phyloP scores from a whole-genome alignment of 2,797 vertebrate genomes.

The Thamnophis elegans region DNA sequence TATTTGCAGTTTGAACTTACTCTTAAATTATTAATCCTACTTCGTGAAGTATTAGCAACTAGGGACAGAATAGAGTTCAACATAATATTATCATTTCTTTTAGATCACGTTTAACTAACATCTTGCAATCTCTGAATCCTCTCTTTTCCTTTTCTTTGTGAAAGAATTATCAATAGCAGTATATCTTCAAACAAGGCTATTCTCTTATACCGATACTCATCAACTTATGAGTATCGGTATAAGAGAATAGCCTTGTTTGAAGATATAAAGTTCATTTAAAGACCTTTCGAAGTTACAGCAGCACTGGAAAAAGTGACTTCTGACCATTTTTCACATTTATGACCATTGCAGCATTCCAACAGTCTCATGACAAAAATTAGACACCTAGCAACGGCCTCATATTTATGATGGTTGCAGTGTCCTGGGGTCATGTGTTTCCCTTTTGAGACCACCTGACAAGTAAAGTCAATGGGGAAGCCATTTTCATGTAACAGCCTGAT shows the following conservation, averaged over 20 bases:
- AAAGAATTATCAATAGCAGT: not conserved
- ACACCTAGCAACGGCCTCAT: not conserved
- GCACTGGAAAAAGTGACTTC: not conserved
- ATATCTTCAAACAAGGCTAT: not conserved
- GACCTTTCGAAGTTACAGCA: not conserved
- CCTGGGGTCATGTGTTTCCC: no score
- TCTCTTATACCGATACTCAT: not conserved
- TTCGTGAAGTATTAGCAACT: not conserved
- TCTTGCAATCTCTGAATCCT: not conserved
- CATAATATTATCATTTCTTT: not conserved
- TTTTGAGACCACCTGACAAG: not conserved
- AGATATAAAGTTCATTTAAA: not conserved
- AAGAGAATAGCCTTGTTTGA: no score
- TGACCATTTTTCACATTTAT: not conserved
- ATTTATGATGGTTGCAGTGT: not conserved
- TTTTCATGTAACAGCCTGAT: not conserved
- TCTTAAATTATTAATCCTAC: not conserved
- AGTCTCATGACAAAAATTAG: not conserved
- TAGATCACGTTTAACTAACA: not conserved
- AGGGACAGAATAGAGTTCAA: not conserved
- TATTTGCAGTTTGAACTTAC: not conserved
- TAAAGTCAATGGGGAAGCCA: not conserved
- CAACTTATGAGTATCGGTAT: no score
- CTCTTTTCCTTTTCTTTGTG: not conserved
- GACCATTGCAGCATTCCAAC: not conserved